These are phyloP conservation scores for Temnothorax curvispinosus DNA, from an alignment of 1,140 invertebrate species.

Conservation along the genomic window DNA sequence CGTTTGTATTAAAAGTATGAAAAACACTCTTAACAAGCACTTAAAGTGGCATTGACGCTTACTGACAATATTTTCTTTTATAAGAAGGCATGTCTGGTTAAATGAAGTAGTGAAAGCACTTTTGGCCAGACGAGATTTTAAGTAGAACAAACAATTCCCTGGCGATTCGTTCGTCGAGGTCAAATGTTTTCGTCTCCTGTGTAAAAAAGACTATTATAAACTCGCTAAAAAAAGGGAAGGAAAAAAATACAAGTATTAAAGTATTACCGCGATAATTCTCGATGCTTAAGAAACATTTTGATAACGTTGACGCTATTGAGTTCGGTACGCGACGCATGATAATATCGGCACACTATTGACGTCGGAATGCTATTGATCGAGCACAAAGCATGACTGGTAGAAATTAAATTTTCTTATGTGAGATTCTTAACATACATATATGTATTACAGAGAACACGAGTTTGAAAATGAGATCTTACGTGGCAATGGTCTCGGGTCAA, in stretches of 20 bases:
- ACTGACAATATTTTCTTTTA: not conserved
- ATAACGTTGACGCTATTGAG: slow-evolving; percentile 12
- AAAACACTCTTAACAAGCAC: not conserved
- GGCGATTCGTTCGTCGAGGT: not conserved
- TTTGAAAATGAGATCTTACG: slow-evolving; percentile 4
- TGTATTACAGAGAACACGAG: not conserved
- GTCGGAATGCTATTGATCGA: slow-evolving; percentile 29
- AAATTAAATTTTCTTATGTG: slow-evolving; percentile 32
- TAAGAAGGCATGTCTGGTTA: not conserved
- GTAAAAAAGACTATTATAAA: not conserved
- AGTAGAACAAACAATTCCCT: slow-evolving; percentile 1
- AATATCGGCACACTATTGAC: slow-evolving; percentile 7
- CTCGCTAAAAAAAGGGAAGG: not conserved
- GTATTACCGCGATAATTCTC: not conserved
- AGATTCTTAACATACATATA: slow-evolving; percentile 4
- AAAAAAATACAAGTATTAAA: not conserved
- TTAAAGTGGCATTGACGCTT: not conserved
- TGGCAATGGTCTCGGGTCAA: not conserved
- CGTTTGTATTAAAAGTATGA: not conserved
- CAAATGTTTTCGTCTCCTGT: not conserved
- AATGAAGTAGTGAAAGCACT: not conserved
- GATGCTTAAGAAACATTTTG: not conserved
- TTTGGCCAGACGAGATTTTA: slow-evolving; percentile 1
- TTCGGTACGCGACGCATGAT: not conserved
- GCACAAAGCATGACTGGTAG: slow-evolving; percentile 19